phyloP scores from a whole-genome alignment of 2,797 vertebrate genomes.

The Pipistrellus kuhlii region DNA sequence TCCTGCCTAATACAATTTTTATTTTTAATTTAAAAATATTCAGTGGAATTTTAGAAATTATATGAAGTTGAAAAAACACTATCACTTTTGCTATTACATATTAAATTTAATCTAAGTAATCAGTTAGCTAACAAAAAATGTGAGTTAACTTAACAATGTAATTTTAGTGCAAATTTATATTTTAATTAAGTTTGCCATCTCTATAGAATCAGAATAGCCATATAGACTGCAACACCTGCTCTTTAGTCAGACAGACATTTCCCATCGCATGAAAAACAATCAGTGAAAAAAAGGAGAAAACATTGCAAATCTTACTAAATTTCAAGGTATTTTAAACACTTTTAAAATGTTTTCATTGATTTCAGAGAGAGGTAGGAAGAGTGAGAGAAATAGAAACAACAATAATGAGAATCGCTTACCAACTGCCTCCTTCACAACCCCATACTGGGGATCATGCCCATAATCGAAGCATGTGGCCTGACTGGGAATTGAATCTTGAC shows the following conservation, averaged over 20 bases:
- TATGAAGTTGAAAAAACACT: background rate
- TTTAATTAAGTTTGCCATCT: background rate
- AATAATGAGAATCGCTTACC: no score
- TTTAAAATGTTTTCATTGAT: no score
- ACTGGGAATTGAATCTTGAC: no score
- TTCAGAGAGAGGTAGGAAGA: no score
- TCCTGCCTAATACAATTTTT: background rate
- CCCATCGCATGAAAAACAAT: background rate
- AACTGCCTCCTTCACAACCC: no score
- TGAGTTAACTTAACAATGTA: background rate
- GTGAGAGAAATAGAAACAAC: no score
- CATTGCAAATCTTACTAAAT: background rate
- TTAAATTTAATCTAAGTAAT: background rate
- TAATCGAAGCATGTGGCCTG: no score
- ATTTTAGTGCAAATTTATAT: background rate
- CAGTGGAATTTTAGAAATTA: background rate
- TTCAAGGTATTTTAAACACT: background rate
- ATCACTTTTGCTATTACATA: background rate
- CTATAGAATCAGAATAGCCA: background rate
- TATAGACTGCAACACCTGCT: background rate
- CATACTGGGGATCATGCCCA: no score
- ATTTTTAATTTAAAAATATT: background rate
- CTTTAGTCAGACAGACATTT: background rate
- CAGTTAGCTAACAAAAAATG: background rate
- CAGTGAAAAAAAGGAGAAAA: background rate